These are phyloP conservation scores for Acrossocheilus wenchowensis DNA, from an alignment of 2,797 vertebrate species.

Conservation along the genomic window DNA sequence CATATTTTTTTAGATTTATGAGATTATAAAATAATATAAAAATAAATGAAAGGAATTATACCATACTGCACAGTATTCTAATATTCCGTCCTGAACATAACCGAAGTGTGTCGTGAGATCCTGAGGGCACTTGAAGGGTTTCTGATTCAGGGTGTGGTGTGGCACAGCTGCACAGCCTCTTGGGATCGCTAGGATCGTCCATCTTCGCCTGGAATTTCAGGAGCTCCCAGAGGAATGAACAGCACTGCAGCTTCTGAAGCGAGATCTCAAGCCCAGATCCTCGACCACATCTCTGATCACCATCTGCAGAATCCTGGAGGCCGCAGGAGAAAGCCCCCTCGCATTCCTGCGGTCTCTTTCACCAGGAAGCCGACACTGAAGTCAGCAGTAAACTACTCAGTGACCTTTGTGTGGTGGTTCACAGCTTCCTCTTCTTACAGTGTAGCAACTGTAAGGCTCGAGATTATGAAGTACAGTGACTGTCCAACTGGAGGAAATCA, in stretches of 20 bases:
- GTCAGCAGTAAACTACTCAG: conserved; percentile 27
- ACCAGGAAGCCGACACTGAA: conserved; percentile 43
- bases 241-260: conserved; percentile 43
- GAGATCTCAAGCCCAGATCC: conserved; percentile 36
- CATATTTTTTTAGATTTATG: background rate
- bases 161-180: conserved; percentile 54
- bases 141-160: conserved; percentile 53
- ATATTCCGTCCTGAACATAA: background rate
- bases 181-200: conserved; percentile 28
- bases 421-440: conserved; percentile 38
- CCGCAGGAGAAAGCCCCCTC: conserved; percentile 34
- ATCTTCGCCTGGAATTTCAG: conserved; percentile 56
- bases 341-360: conserved; percentile 51
- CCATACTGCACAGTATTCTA: background rate
- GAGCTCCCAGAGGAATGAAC: conserved; percentile 59
- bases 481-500: conserved; percentile 30
- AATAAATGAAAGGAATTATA: background rate
- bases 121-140: conserved; percentile 42
- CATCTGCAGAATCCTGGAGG: conserved; percentile 44
- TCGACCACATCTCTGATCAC: conserved; percentile 35
- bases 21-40: background rate
- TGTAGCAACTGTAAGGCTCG: conserved; percentile 16
- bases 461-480: conserved; percentile 30
- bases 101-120: background rate
- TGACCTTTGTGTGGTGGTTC: conserved; percentile 28